Evolutionary conservation across 1,140 invertebrate genomes (phyloP).

Genomic region (Drosophila albomicans): DNA sequence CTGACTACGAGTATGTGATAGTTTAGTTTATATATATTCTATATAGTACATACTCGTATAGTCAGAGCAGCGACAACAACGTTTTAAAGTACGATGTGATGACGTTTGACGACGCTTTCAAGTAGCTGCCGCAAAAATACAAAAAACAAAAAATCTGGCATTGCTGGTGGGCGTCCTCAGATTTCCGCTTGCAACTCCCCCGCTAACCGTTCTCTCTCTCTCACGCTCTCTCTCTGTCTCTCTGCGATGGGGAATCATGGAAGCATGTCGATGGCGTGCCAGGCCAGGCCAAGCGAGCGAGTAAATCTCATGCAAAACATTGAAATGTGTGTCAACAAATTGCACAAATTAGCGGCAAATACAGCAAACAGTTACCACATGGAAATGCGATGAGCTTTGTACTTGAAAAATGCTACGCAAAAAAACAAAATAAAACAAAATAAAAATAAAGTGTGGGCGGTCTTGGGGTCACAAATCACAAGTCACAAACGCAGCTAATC

Average conservation of each 20-base stretch:
- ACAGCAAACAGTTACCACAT: conserved; percentile 15
- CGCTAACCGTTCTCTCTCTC: conserved; percentile 1
- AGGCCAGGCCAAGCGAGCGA: background rate
- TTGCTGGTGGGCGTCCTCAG: conserved; percentile 64
- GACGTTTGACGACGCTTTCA: conserved; percentile 9
- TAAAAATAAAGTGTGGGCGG: conserved; percentile 2
- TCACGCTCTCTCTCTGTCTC: too few species aligned
- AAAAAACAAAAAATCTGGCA: background rate
- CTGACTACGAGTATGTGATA: background rate
- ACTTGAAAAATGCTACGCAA: conserved; percentile 21
- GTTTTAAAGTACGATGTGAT: background rate
- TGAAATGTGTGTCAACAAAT: conserved; percentile 81
- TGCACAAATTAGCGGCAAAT: conserved; percentile 64
- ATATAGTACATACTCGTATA: too few species aligned
- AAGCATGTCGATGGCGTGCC: conserved; percentile 68
- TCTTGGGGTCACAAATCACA: conserved; percentile 17
- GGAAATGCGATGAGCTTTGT: conserved; percentile 29
- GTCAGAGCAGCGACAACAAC: too few species aligned
- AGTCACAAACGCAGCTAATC: conserved; percentile 20
- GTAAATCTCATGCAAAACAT: conserved; percentile 49
- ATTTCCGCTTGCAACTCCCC: conserved; percentile 64
- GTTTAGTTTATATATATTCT: background rate
- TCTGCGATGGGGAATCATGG: conserved; percentile 40
- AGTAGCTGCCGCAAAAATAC: conserved; percentile 15
- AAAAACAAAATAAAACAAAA: too few species aligned